phyloP scores from a whole-genome alignment of 2,797 vertebrate genomes.

The Clangula hyemalis region DNA sequence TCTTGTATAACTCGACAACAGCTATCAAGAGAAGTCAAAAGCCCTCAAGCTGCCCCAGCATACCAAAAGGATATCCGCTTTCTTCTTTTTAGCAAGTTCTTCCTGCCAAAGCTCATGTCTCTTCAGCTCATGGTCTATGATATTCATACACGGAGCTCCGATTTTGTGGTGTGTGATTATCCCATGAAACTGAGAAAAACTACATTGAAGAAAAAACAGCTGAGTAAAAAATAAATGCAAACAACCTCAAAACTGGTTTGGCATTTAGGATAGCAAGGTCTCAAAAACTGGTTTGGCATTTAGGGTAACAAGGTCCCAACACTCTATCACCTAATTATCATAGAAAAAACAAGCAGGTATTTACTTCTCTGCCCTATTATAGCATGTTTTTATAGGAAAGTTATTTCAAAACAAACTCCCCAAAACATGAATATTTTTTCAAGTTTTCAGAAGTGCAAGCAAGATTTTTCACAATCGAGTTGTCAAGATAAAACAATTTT shows the following conservation, averaged over 20 bases:
- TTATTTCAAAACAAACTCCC: neutral
- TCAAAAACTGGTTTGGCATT: too few relatives aligned
- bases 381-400: neutral
- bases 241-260: neutral
- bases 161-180: conserved; percentile 95
- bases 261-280: neutral
- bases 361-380: neutral
- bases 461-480: neutral
- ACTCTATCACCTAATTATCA: neutral
- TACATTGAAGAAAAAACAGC: conserved; percentile 67
- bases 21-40: neutral
- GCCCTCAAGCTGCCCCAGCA: neutral
- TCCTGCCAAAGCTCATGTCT: conserved; percentile 94
- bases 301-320: too few relatives aligned
- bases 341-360: neutral
- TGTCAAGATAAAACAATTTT: neutral
- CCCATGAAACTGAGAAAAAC: conserved; percentile 93
- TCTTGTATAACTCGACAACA: neutral
- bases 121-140: conserved; percentile 94
- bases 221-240: neutral
- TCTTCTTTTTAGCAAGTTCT: conserved; percentile 93
- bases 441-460: neutral
- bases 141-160: conserved; percentile 93
- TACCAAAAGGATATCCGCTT: conserved; percentile 91
- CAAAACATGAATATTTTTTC: neutral